Base-by-base conservation (phyloP, 1,140 invertebrate genomes). In the Drosophila nikananu region DNA sequence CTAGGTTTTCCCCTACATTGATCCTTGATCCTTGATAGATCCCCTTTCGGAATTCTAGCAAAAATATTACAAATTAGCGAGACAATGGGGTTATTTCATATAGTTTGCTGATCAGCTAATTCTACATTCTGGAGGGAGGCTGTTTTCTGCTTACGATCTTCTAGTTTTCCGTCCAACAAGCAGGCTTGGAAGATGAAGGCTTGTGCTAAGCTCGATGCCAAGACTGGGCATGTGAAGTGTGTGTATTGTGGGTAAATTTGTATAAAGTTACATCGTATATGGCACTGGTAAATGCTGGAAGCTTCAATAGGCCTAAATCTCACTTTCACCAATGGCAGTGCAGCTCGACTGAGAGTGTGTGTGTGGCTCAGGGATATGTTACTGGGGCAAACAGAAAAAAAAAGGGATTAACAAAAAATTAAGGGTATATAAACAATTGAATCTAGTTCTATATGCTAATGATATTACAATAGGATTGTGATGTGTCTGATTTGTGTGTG, bases 151-250 rank as follows among this genome's bases (percentile, higher is more conserved):
- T 51, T 51, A 5, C 12, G 48, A 0, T 25, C 15, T 55, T 35
- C 17, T 59, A 30, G 19, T 55, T 54, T 57, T 59, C 39, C 23
- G 27, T 52, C 54, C 23, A 60, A 72, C 70, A 73, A 73, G 70
- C 70, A 37, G 15, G 68, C 70, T 73, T 35, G 67, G 44, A 72
- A 72, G 68, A 73, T 60, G 81, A 65, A 73, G 81, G 82, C 82
- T 78, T 66, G 79, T 81, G 52, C 76, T 86, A 86, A 86, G 83
- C 82, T 86, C 83, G 74, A 75, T 84, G 83, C 63, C 63, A 39
- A 65, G 55, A 62, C 57, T 42, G 39, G 62, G 59, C 54, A 39
- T 57, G 35, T 23, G 51, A 32, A 52, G 27, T 41, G 44, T 46
- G 30, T 21, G 23, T 25, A 5, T 9, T 10, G 9, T 32, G 9